Evolutionary conservation across 2,113 vertebrate species (phyloP).

Genomic region (Festucalex cinctus): DNA sequence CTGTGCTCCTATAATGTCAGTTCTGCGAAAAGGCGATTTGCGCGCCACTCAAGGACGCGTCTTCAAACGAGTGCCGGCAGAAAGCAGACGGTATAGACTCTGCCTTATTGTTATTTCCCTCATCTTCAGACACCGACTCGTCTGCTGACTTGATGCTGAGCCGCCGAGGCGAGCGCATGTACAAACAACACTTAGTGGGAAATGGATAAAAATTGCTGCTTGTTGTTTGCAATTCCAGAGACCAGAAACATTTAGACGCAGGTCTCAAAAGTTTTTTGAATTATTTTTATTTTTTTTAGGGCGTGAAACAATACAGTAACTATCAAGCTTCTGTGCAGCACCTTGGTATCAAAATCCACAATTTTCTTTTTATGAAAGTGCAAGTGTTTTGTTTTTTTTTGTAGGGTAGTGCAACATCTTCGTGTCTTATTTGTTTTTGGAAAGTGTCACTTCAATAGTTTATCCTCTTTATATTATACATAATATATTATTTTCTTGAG

Average conservation of each 20-base stretch:
- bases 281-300: background rate
- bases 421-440: too few species aligned
- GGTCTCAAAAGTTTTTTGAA: background rate
- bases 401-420: too few species aligned
- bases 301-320: background rate
- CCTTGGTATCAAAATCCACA: too few species aligned
- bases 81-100: background rate
- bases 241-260: background rate
- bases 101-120: background rate
- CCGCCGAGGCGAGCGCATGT: background rate
- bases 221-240: background rate
- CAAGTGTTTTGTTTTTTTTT: too few species aligned
- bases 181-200: background rate
- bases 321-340: too few species aligned
- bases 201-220: background rate
- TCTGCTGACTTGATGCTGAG: background rate
- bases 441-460: too few species aligned
- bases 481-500: too few species aligned
- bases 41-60: background rate
- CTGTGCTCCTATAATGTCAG: background rate
- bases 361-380: too few species aligned
- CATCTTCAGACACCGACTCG: background rate
- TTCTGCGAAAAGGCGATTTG: slow-evolving; percentile 3
- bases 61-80: background rate
- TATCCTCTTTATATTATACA: too few species aligned